Percentiles rank a stretch among this genome's conserved stretches.
Evolutionary conservation across 92 coral and sea anemone species (phyloP).

Genomic region (Plumapathes pennacea): DNA sequence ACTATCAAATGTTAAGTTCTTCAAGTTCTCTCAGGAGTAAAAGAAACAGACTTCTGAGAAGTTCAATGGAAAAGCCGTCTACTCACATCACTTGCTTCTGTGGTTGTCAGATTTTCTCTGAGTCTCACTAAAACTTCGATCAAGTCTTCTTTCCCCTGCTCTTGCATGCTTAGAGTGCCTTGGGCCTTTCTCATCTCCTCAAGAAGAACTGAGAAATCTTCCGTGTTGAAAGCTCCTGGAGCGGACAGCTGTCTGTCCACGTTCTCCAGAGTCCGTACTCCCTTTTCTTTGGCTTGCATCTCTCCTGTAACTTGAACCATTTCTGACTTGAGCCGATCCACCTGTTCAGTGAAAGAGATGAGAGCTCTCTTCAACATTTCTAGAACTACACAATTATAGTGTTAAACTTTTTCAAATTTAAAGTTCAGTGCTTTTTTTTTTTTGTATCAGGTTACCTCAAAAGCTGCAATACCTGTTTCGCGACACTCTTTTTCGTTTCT

Average conservation of each 20-base stretch:
- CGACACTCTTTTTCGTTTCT: too few species aligned
- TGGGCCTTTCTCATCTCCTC: conserved; percentile 61
- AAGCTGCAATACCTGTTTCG: too few species aligned
- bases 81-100: conserved; percentile 14
- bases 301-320: conserved; percentile 84
- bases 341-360: conserved; percentile 30
- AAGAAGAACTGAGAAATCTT: conserved; percentile 51
- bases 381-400: too few species aligned
- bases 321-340: conserved; percentile 78
- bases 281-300: conserved; percentile 69
- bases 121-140: conserved; percentile 39
- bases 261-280: conserved; percentile 65
- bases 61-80: too few species aligned
- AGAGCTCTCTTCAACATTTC: background rate
- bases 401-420: too few species aligned
- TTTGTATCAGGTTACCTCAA: too few species aligned
- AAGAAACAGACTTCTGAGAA: too few species aligned
- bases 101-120: conserved; percentile 21
- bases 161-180: conserved; percentile 54
- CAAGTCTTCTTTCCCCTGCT: conserved; percentile 68
- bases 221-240: conserved; percentile 25
- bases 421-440: too few species aligned
- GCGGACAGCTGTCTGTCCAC: conserved; percentile 77
- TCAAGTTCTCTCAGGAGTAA: too few species aligned
- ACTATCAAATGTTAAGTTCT: too few species aligned